Conservation (phyloP, 2,113 vertebrate species). For the Nesoenas mayeri region DNA sequence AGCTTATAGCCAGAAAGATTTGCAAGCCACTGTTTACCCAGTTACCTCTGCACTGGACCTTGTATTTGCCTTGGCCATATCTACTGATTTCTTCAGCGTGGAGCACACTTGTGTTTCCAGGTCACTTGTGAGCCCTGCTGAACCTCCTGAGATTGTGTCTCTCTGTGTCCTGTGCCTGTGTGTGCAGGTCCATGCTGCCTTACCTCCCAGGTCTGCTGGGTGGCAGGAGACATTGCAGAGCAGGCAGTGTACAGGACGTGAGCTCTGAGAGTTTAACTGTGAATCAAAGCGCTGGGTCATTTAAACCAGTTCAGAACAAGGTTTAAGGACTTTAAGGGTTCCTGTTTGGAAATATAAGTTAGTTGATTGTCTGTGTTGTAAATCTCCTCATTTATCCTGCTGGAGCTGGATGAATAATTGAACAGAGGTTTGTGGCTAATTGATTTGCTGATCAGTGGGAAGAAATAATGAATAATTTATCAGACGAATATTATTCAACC, state of each 20-base stretch:
- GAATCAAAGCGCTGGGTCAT: neutral
- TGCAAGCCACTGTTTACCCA: rapidly evolving
- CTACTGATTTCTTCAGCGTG: neutral
- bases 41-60: neutral
- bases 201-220: neutral
- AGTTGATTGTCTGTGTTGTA: neutral
- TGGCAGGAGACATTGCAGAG: neutral
- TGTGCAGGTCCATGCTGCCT: neutral
- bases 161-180: rapidly evolving
- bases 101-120: neutral
- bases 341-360: neutral
- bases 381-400: conserved; percentile 23
- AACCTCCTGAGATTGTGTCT: rapidly evolving
- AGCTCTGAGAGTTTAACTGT: neutral
- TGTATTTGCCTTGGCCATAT: neutral
- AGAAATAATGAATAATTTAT: conserved; percentile 61
- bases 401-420: conserved; percentile 22
- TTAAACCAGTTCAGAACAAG: neutral
- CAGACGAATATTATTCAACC: conserved; percentile 2
- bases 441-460: conserved; percentile 61
- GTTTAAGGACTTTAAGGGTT: neutral
- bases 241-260: neutral
- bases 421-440: conserved; percentile 57
- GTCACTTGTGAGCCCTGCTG: neutral
- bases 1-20: neutral